Evolutionary conservation across 2,797 vertebrate genomes (phyloP), one percentile per base, ranked within the genome.

Genomic region (Semotilus atromaculatus): DNA sequence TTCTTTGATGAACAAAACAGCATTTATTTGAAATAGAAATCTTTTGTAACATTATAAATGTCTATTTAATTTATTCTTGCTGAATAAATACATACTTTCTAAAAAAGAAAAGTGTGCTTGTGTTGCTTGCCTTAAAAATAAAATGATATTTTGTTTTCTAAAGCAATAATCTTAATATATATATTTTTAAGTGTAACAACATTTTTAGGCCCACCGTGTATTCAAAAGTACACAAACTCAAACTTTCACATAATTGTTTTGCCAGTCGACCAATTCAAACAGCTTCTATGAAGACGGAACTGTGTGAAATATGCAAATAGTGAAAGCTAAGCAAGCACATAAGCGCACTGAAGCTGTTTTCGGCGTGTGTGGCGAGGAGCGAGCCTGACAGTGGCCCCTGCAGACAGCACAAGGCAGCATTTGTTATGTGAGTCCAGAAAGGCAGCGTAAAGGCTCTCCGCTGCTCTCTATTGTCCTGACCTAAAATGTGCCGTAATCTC

Each of bases 401-500:
- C 90, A 90, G 88, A 83, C 91, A 82, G 76, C 88, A 94, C 90
- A 93, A 93, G 93, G 91, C 89, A 87, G 84, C 53, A 40, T 91
- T 92, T 90, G 91, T 91, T 90, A 89, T 85, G 90, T 86, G 70
- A 89, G 89, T 80, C 62, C 81, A 90, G 90, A 82, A 74, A 88
- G 90, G 91, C 90, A 93, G 89, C 73, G 88, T 91, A 93, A 92
- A 93, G 92, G 89, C 89, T 91, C 89, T 89, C 85, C 74, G 87
- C 90, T 86, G 90, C 89, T 92, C 89, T 89, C 93, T 89, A 94
- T 94, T 95, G 93, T 95, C 92, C 90, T 92, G 91, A 90, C 91
- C 90, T 92, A 92, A 87, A 93, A 93, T 90, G 91, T 93, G 92
- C 90, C 91, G 90, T 92, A 94, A 94, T 93, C 92, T 92, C 91